These are phyloP conservation scores for Lysiphlebus fabarum DNA, from an alignment of 1,140 invertebrate species.

Conservation along the genomic window DNA sequence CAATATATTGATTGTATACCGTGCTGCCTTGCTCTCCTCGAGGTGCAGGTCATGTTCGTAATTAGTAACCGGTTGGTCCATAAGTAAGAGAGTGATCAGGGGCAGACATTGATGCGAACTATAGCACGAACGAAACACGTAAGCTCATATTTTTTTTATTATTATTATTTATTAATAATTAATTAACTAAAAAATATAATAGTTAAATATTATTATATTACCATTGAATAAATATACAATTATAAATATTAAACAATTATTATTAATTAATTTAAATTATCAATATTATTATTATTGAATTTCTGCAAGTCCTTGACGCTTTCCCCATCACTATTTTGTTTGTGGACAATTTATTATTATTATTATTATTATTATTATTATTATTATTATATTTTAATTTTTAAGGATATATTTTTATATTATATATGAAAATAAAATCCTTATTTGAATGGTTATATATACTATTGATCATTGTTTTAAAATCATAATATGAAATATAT, in stretches of 20 bases:
- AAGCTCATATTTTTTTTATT: slow-evolving; percentile 24
- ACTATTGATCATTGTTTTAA: no score
- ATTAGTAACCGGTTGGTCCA: slow-evolving; percentile 29
- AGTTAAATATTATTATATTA: slow-evolving; percentile 8
- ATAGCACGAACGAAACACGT: slow-evolving; percentile 22
- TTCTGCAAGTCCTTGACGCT: neutral
- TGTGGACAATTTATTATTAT: slow-evolving; percentile 2
- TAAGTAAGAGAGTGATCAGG: slow-evolving; percentile 32
- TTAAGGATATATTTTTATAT: slow-evolving; percentile 13
- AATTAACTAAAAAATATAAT: slow-evolving; percentile 10
- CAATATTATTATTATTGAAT: slow-evolving; percentile 1
- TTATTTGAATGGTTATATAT: slow-evolving; percentile 26
- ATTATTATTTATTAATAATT: slow-evolving; percentile 14
- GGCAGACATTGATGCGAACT: slow-evolving; percentile 18
- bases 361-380: slow-evolving; percentile 5
- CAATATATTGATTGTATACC: slow-evolving; percentile 24
- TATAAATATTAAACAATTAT: slow-evolving; percentile 9
- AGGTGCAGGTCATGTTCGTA: slow-evolving; percentile 32
- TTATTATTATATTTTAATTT: slow-evolving; percentile 5
- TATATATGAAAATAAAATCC: slow-evolving; percentile 13
- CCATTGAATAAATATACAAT: slow-evolving; percentile 13
- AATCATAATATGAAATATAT: no score
- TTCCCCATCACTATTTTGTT: slow-evolving; percentile 11
- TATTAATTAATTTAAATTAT: slow-evolving; percentile 5
- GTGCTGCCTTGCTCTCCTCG: slow-evolving; percentile 32